Conservation (phyloP, 2,888 invertebrate genomes). For the Aphrophora alni region DNA sequence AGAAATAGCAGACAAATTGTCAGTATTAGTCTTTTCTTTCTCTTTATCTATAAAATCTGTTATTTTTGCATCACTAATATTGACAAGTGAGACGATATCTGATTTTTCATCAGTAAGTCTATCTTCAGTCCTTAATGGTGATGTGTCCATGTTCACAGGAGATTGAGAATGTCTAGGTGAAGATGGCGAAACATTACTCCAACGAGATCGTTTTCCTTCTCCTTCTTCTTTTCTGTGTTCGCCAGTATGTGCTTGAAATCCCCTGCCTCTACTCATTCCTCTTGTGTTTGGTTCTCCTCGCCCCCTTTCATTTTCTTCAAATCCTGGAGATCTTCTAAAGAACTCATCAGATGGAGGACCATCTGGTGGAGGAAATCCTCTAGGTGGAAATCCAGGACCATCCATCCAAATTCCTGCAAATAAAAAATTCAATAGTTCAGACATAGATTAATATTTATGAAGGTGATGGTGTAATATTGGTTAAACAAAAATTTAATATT, state of each 20-base stretch:
- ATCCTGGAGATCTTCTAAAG: constrained; percentile 53
- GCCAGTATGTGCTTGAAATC: constrained; percentile 19
- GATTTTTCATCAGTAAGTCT: neutral
- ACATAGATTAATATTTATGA: too few relatives aligned
- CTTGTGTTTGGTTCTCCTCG: constrained; percentile 1
- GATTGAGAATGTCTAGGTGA: neutral
- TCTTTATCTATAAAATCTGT: neutral
- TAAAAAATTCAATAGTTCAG: neutral
- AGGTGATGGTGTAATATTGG: too few relatives aligned
- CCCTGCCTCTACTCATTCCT: constrained; percentile 19
- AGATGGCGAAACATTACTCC: constrained; percentile 37
- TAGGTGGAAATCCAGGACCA: constrained; percentile 40
- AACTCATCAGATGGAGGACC: constrained; percentile 53
- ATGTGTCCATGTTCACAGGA: neutral
- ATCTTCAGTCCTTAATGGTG: neutral
- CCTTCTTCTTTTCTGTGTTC: constrained; percentile 29
- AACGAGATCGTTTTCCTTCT: constrained; percentile 16
- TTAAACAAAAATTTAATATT: neutral
- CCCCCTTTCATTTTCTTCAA: constrained; percentile 30
- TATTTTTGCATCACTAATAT: neutral
- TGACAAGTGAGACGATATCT: neutral
- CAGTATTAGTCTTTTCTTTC: neutral
- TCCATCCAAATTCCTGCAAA: constrained; percentile 50
- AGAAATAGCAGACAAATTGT: neutral
- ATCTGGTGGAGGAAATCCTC: constrained; percentile 53